These are phyloP conservation scores for Notolabrus celidotus DNA, from an alignment of 2,797 vertebrate species.

Conservation along the genomic window DNA sequence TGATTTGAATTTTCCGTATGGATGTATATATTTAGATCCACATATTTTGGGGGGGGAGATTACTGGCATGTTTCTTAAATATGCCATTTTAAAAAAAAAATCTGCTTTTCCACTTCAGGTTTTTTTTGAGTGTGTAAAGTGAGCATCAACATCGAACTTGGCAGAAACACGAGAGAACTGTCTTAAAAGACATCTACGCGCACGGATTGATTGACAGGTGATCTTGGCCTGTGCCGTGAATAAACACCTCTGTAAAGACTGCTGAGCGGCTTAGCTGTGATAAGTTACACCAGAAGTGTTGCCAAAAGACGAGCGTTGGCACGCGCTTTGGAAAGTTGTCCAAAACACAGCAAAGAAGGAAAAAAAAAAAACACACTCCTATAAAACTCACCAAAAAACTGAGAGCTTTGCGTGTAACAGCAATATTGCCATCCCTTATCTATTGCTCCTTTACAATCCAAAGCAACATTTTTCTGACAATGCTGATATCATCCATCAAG, in stretches of 20 bases:
- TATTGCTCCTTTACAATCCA: neutral
- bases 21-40: no score
- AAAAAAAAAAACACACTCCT: neutral
- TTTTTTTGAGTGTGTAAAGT: neutral
- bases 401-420: neutral
- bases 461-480: neutral
- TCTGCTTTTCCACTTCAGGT: no score
- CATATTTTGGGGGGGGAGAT: no score
- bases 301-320: neutral
- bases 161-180: neutral
- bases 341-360: neutral
- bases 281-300: neutral
- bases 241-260: constrained; percentile 15
- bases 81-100: no score
- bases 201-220: constrained; percentile 32
- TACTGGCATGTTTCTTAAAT: no score
- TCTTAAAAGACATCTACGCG: neutral
- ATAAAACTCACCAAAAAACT: neutral
- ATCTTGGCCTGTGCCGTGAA: constrained; percentile 8
- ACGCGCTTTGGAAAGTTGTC: neutral
- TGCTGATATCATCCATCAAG: neutral
- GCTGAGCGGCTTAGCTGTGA: constrained; percentile 7
- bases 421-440: neutral
- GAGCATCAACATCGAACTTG: neutral
- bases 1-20: no score